Evolutionary conservation across 1,140 invertebrate genomes (phyloP).

Genomic region (Apocrypta bakeri): DNA sequence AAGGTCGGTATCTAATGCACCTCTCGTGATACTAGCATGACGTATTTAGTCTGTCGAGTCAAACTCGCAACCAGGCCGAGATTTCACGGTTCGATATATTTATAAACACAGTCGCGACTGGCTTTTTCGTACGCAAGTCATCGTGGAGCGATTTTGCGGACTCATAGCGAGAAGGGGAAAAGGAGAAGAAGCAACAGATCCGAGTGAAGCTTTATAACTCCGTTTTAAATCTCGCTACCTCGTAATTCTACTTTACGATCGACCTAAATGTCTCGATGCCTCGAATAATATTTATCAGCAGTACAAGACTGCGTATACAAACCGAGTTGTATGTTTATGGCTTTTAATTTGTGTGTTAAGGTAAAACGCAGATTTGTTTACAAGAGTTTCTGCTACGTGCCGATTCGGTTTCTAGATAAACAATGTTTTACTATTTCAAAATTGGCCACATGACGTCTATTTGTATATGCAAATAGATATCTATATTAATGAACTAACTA

Average conservation of each 20-base stretch:
- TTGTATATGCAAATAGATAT: too few relatives aligned
- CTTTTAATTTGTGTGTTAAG: background rate
- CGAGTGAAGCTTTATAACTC: background rate
- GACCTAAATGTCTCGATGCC: conserved; percentile 16
- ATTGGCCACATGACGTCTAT: too few relatives aligned
- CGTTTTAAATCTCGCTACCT: conserved; percentile 34
- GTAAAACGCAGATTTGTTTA: background rate
- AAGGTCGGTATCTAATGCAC: background rate
- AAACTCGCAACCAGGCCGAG: conserved; percentile 17
- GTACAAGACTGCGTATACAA: background rate
- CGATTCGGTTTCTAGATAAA: too few relatives aligned
- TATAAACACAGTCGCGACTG: conserved; percentile 49
- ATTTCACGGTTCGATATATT: conserved; percentile 54
- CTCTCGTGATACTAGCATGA: conserved; percentile 42
- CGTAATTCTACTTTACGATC: conserved; percentile 23
- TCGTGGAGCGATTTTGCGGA: conserved; percentile 1
- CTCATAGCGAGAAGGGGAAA: background rate
- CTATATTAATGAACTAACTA: too few relatives aligned
- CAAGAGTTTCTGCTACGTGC: background rate
- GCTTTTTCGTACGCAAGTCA: conserved; percentile 16
- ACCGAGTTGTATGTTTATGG: background rate
- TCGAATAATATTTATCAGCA: conserved; percentile 35
- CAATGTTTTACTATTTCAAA: too few relatives aligned
- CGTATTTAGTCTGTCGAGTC: conserved; percentile 55
- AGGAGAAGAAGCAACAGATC: background rate